These are phyloP conservation scores for Ophonus ardosiacus DNA, from an alignment of 2,888 invertebrate species.

Conservation along the genomic window DNA sequence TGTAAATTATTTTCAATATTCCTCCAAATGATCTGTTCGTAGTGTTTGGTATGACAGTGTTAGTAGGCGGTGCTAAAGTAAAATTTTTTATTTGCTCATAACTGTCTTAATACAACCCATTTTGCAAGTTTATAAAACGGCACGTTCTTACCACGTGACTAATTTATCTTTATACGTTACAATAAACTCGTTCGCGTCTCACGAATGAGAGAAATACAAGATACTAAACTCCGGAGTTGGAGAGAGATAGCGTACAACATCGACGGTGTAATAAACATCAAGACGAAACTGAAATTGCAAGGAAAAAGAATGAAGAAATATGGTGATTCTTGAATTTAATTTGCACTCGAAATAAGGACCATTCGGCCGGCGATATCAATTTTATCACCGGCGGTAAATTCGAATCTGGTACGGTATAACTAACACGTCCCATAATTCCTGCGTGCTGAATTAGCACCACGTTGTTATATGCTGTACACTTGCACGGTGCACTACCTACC, in stretches of 20 bases:
- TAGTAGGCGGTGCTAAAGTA: constrained; percentile 36
- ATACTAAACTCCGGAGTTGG: background rate
- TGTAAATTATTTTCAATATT: background rate
- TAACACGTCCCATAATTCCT: constrained; percentile 54
- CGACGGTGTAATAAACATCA: constrained; percentile 42
- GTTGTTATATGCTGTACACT: background rate
- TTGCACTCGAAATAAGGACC: constrained; percentile 54
- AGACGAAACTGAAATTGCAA: constrained; percentile 46
- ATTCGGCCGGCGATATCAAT: constrained; percentile 49
- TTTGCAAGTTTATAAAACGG: constrained; percentile 49
- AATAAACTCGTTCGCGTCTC: constrained; percentile 34
- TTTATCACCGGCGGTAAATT: constrained; percentile 52
- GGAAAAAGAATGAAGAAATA: constrained; percentile 54
- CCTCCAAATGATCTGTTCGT: background rate
- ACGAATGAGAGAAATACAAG: background rate
- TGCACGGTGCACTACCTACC: constrained; percentile 24
- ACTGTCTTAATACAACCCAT: constrained; percentile 47
- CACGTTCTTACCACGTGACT: constrained; percentile 44
- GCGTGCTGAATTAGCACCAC: constrained; percentile 39
- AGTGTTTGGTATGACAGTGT: constrained; percentile 30
- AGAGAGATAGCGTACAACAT: background rate
- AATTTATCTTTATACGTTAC: constrained; percentile 45
- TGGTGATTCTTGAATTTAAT: constrained; percentile 56
- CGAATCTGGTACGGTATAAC: constrained; percentile 48
- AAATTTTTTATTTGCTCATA: constrained; percentile 47